phyloP scores from a whole-genome alignment of 2,113 vertebrate genomes.

The Istiophorus platypterus region DNA sequence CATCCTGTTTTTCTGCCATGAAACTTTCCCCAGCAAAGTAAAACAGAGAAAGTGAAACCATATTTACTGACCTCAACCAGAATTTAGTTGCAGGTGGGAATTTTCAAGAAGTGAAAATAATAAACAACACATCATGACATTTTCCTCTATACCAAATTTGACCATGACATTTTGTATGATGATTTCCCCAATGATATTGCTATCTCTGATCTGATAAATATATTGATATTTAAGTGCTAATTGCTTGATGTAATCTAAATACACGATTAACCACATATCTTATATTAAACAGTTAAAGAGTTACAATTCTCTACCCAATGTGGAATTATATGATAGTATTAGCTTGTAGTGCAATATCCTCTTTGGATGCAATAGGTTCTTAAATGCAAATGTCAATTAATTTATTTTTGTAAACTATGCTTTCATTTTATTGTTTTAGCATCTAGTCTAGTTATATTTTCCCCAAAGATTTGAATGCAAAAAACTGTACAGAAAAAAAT shows the following conservation, averaged over 20 bases:
- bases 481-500: background rate
- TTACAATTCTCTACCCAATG: background rate
- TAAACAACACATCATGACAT: conserved; percentile 42
- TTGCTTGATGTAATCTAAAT: background rate
- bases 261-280: background rate
- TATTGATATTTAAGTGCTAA: background rate
- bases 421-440: background rate
- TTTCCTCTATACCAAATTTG: background rate
- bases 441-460: background rate
- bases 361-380: background rate
- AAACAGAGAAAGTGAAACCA: conserved; percentile 66
- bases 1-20: conserved; percentile 65
- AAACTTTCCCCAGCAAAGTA: conserved; percentile 72
- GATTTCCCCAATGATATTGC: background rate
- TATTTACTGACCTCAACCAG: conserved; percentile 50
- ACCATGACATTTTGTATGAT: conserved; percentile 10
- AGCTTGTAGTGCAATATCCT: background rate
- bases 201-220: background rate
- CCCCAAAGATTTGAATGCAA: background rate
- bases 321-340: background rate
- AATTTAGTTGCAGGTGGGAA: conserved; percentile 38
- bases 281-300: background rate
- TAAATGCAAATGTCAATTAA: background rate
- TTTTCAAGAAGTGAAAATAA: conserved; percentile 51
- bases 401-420: background rate